Conservation (phyloP, 2,888 invertebrate species). For the Keiferia lycopersicella region DNA sequence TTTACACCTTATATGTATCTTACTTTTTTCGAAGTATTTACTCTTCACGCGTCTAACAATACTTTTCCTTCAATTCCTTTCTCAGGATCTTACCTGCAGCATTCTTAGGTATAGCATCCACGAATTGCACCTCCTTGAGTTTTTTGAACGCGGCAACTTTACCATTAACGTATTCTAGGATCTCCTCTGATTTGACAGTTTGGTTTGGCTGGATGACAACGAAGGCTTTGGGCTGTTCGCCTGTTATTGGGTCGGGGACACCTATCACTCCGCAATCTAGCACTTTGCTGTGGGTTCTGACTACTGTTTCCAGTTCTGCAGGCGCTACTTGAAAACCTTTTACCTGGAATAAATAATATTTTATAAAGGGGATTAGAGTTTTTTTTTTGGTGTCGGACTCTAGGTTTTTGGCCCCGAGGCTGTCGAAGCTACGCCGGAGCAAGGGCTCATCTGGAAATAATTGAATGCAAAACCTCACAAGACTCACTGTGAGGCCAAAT, state of each 20-base stretch:
- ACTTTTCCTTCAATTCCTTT: slow-evolving; percentile 77
- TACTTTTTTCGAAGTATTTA: too few species aligned
- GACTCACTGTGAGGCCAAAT: too few species aligned
- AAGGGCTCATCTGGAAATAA: too few species aligned
- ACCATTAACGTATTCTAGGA: slow-evolving; percentile 83
- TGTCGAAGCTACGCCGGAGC: too few species aligned
- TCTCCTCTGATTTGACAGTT: slow-evolving; percentile 73
- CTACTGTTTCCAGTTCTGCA: slow-evolving; percentile 90
- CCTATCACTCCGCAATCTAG: slow-evolving; percentile 93
- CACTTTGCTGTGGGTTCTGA: slow-evolving; percentile 87
- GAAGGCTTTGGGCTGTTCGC: slow-evolving; percentile 90
- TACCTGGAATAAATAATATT: slow-evolving; percentile 62
- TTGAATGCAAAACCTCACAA: too few species aligned
- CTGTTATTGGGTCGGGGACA: slow-evolving; percentile 84
- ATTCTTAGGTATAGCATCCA: slow-evolving; percentile 87
- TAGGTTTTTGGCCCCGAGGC: too few species aligned
- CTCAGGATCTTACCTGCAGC: slow-evolving; percentile 90
- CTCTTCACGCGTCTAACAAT: slow-evolving; percentile 52
- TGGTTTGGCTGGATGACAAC: slow-evolving; percentile 79
- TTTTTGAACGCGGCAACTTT: slow-evolving; percentile 89
- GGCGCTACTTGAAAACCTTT: slow-evolving; percentile 91
- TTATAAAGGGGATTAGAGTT: neutral
- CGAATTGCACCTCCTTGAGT: slow-evolving; percentile 84
- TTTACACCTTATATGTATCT: too few species aligned
- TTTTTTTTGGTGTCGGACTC: too few species aligned